Conservation (phyloP, 2,888 invertebrate genomes). For the Meteorus colon region DNA sequence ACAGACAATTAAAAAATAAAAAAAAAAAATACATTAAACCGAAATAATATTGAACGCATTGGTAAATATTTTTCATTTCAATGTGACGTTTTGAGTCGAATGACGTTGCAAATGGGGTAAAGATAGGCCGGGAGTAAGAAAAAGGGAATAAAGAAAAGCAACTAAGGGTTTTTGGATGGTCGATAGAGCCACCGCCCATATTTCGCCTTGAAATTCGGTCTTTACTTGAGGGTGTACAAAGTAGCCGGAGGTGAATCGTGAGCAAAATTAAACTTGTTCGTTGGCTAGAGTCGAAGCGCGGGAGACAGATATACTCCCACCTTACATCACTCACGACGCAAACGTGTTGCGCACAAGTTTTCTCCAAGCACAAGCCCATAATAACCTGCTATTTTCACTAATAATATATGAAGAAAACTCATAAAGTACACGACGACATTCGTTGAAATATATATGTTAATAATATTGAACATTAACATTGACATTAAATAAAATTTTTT, state of each 20-base stretch:
- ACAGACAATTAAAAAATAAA: not conserved
- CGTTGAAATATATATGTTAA: slow-evolving; percentile 24
- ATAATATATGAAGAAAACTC: slow-evolving; percentile 55
- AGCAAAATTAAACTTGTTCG: slow-evolving; percentile 45
- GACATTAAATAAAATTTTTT: slow-evolving; percentile 25
- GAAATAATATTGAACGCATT: not conserved
- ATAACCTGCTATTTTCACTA: slow-evolving; percentile 37
- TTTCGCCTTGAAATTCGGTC: slow-evolving; percentile 42
- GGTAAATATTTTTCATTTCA: not conserved
- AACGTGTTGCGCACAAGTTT: slow-evolving; percentile 43
- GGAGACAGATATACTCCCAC: slow-evolving; percentile 36
- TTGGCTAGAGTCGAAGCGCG: slow-evolving; percentile 27
- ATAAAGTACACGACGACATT: slow-evolving; percentile 68
- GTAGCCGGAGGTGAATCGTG: slow-evolving; percentile 38
- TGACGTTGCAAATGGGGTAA: not conserved
- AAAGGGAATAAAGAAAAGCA: slow-evolving; percentile 1
- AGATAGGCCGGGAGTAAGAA: not conserved
- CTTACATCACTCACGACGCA: slow-evolving; percentile 27
- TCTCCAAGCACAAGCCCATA: slow-evolving; percentile 35
- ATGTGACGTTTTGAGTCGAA: not conserved
- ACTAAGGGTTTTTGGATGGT: slow-evolving; percentile 29
- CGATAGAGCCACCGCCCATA: slow-evolving; percentile 43
- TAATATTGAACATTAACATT: slow-evolving; percentile 21
- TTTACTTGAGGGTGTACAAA: slow-evolving; percentile 42
- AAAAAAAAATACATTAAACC: not conserved